Base-by-base conservation (phyloP, 2,888 invertebrate genomes). In the Zaprionus lineosus region DNA sequence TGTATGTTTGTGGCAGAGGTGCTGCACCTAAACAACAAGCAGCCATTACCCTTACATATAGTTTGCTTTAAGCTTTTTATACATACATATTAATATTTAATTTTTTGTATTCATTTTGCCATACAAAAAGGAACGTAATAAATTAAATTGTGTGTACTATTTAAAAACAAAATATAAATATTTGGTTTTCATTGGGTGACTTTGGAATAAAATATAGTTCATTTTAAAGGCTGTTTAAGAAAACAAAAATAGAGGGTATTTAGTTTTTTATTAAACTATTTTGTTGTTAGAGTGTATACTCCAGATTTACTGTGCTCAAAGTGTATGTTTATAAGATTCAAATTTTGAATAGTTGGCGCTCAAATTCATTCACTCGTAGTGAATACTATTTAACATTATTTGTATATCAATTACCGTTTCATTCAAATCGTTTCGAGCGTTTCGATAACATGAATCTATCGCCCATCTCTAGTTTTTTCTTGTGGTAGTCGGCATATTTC, bases 91-190 rank as follows among this genome's bases (percentile, higher is more conserved):
- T 62, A 75, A 75, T 72, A 78, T 82, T 74, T 82, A 77, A 84
- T 84, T 84, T 74, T 78, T 84, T 75, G 83, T 78, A 84, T 84
- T 78, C 46, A 84, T 77, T 78, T 82, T 78, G 78, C 78, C 78
- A 78, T 78, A 84, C 78, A 84, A 78, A 84, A 67, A 66, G 60
- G 64, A 74, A 84, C 57, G 59, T 70, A 78, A 82, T 84, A 84
- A 84, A 77, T 81, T 70, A 70, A 70, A 84, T 74, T 77, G 77
- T 77, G 83, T 78, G 83, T 77, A 84, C 65, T 75, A 79, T 76
- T 75, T 70, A 75, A 37, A 41, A 34, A 24, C n/a, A n/a, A n/a
- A n/a, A n/a, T n/a, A n/a, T n/a, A n/a, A n/a, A n/a, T n/a, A n/a
- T n/a, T n/a, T n/a, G n/a, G n/a, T n/a, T n/a, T n/a, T n/a, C n/a